Base-by-base conservation (phyloP, 2,113 vertebrate genomes). In the Chamaea fasciata region DNA sequence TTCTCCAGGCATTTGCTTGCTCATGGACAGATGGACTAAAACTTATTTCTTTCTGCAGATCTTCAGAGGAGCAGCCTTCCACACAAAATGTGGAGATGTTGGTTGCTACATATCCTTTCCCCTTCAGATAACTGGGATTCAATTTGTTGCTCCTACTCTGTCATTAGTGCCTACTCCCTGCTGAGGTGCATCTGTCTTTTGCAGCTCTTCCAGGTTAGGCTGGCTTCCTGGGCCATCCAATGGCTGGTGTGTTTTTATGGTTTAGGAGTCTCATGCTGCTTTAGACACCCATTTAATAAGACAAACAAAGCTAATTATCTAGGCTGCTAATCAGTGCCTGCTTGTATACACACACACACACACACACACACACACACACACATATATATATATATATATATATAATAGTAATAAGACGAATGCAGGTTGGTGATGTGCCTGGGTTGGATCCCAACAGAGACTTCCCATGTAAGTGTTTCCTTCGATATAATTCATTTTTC, bases 331-430 rank as follows among this genome's bases (percentile, higher is more conserved):
- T 76, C 20, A 19, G 19, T 64, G 22, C 9, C 13, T 60, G 21
- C 33, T 86, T 65, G 7, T 64, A 13, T 3, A 13, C 28, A 31
- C 1, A 5, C 2, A 4, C 10, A 8, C 21, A n/a, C 2, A 4
- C 10, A 8, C 21, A n/a, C 2, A 4, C 10, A 8, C 21, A n/a
- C n/a, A 13, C 28, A 31, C 1, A 5, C 2, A 4, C 10, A 8
- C 21, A n/a, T 20, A 42, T 5, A 6, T 14, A 10, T n/a, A n/a
- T 33, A 4, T 12, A 8, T 22, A n/a, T 18, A 42, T 5, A 6
- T 14, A 10, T n/a, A 46, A 42, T 3, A 71, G n/a, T 14, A 85
- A n/a, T n/a, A 71, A 57, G 28, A 50, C 7, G 3, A 81, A 49
- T 23, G 10, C 28, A 59, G 11, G 18, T 53, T 76, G 62, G 18